Evolutionary conservation across 2,113 vertebrate genomes (phyloP), one percentile per base, ranked within the genome.

Genomic region (Smithornis capensis): DNA sequence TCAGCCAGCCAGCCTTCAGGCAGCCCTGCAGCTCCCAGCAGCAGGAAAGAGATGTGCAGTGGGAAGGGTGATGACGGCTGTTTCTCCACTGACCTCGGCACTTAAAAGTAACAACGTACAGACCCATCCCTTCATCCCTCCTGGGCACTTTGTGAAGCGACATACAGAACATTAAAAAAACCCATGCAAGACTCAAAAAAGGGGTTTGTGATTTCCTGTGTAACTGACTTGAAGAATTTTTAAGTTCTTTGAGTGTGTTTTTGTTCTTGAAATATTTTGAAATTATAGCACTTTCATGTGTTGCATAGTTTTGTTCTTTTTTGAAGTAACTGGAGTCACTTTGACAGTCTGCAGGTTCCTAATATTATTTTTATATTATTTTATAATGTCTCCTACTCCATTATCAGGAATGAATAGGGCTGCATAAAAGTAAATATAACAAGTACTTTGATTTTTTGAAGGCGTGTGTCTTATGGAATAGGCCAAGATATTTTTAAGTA

Each of bases 171-270:
- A 7, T 28, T 40, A 33, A 52, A 38, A 79, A 59, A 70, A 70
- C 27, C 0, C 15, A 29, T 0, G 0, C 0, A 0, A 64, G 35
- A 37, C 15, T 52, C 40, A 40, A 38, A 47, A 88, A 79, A 52
- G 23, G 2, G 5, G 42, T 88, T 76, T 60, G 37, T 62, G 38
- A 27, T 94, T 59, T 77, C 33, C 47, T 52, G 8, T 44, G 19
- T 21, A 10, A 37, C 6, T 45, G 28, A 42, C 24, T 79, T 67
- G 64, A 80, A 50, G 17, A 0, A 0, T 65, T 87, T 89, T 53
- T 10, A 60, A 55, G 33, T 68, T 89, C 22, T 25, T 76, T 60
- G n/a, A 52, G 9, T 7, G 5, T 16, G 2, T 63, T 89, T 89
- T 10, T 86, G 4, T 47, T 83, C 28, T 62, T 50, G 25, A 90